Evolutionary conservation across 2,797 vertebrate genomes (phyloP), one percentile per base, ranked within the genome.

Genomic region (Acanthopagrus latus): DNA sequence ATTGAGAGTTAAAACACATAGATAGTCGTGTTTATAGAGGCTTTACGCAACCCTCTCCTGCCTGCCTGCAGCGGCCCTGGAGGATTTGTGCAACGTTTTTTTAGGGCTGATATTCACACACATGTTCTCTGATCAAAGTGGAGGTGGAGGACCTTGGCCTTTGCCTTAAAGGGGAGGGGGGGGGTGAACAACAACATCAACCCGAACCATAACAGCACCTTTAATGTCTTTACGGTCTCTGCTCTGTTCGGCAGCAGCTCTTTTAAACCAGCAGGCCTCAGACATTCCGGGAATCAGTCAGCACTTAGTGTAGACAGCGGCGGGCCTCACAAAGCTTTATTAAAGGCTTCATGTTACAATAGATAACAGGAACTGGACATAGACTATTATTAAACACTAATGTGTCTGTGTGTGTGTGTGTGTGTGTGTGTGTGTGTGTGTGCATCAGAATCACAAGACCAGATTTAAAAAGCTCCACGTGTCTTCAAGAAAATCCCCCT

Each of bases 111-210:
- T 54, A 77, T 54, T 71, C 64, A 54, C 58, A 52, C 59, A 48
- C 3, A 11, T 6, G n/a, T 23, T 67, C 56, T 70, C 21, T 38
- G 59, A 81, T 82, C 67, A 64, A 59, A 71, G 77, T 65, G 64
- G 54, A 48, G 63, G 59, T 21, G 76, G 33, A 73, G 38, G 66
- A 86, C 83, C 65, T 86, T 74, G 70, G 50, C 74, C 87, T 84
- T 83, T 80, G 69, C 55, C 20, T 63, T 47, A 12, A n/a, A 60
- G 46, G 0, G 12, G 27, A 10, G 23, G 13, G 7, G 51, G 25
- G 46, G 25, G 27, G 55, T 69, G 33, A 81, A 57, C 4, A 56
- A 59, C 62, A 75, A 58, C 4, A 73, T 8, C 59, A 47, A 21
- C 33, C 33, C 57, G 2, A 70, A 51, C 33, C 33, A 16, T 43